Conservation (phyloP, 2,113 vertebrate species). For the Melanostigma gelatinosum region DNA sequence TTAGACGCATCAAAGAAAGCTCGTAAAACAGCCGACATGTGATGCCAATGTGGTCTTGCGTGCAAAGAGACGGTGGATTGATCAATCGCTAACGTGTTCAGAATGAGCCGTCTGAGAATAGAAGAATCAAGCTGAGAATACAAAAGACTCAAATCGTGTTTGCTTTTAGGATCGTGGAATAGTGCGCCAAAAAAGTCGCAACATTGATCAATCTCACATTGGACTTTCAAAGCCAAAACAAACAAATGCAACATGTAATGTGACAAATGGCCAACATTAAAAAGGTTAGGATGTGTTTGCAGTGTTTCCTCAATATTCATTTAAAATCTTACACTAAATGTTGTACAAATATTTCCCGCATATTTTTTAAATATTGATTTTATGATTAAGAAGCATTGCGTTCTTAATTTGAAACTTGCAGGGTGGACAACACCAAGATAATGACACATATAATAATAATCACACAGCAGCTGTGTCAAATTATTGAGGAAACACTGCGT, state of each 20-base stretch:
- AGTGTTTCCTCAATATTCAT: constrained; percentile 33
- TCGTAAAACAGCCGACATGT: neutral
- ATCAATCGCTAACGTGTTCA: constrained; percentile 18
- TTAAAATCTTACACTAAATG: neutral
- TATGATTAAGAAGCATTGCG: neutral
- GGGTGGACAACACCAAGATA: neutral
- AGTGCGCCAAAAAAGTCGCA: neutral
- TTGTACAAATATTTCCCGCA: neutral
- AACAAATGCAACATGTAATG: constrained; percentile 15
- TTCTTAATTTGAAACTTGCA: neutral
- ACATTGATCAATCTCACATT: constrained; percentile 51
- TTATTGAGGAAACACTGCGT: constrained; percentile 36
- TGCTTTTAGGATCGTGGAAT: neutral
- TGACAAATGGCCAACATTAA: neutral
- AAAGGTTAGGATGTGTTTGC: constrained; percentile 16
- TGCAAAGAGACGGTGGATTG: constrained; percentile 2
- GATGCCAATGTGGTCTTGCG: constrained; percentile 26
- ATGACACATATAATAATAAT: too few relatives aligned
- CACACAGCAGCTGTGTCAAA: neutral
- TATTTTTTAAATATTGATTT: neutral
- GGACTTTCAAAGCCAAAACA: constrained; percentile 36
- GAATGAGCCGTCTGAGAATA: neutral
- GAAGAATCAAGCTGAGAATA: neutral
- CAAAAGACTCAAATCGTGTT: neutral
- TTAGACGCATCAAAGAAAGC: constrained; percentile 9